Percentiles rank a stretch among this genome's conserved stretches.
Conservation (phyloP, 2,888 invertebrate genomes). For the Coelogynopora nodosa region DNA sequence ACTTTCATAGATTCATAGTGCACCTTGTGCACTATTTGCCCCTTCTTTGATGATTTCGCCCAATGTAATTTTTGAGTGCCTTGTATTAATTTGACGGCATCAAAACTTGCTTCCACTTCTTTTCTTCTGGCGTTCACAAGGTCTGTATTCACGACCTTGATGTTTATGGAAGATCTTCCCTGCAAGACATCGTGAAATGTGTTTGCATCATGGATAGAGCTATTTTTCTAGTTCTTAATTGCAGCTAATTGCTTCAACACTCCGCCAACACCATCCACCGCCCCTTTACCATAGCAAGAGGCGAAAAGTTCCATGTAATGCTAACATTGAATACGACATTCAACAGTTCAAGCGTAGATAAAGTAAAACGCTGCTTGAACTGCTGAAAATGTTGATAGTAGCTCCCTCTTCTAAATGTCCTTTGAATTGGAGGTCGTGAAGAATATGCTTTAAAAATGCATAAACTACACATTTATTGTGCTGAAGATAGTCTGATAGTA, state of each 20-base stretch:
- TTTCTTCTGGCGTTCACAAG: background rate
- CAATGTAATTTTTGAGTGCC: constrained; percentile 13
- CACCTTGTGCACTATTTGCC: constrained; percentile 1
- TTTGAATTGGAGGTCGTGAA: background rate
- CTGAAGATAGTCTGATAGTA: constrained; percentile 18
- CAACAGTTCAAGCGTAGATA: background rate
- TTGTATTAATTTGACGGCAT: background rate
- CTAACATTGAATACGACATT: background rate
- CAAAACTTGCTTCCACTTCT: background rate
- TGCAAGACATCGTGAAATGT: constrained; percentile 12
- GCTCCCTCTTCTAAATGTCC: constrained; percentile 15
- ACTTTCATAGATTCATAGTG: constrained; percentile 6
- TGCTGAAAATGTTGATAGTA: constrained; percentile 9
- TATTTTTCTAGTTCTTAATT: constrained; percentile 7
- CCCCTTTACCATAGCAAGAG: constrained; percentile 19
- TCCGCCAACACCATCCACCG: constrained; percentile 26
- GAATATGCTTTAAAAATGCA: constrained; percentile 21
- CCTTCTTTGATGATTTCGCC: constrained; percentile 1
- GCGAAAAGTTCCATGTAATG: constrained; percentile 23
- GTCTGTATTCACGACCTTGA: background rate
- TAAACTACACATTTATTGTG: constrained; percentile 25
- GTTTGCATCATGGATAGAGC: background rate
- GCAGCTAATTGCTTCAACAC: background rate
- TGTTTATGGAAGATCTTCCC: background rate
- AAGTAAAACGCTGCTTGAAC: constrained; percentile 1